These are phyloP conservation scores for Sebastes fasciatus DNA, from an alignment of 2,113 vertebrate genomes.

Conservation along the genomic window DNA sequence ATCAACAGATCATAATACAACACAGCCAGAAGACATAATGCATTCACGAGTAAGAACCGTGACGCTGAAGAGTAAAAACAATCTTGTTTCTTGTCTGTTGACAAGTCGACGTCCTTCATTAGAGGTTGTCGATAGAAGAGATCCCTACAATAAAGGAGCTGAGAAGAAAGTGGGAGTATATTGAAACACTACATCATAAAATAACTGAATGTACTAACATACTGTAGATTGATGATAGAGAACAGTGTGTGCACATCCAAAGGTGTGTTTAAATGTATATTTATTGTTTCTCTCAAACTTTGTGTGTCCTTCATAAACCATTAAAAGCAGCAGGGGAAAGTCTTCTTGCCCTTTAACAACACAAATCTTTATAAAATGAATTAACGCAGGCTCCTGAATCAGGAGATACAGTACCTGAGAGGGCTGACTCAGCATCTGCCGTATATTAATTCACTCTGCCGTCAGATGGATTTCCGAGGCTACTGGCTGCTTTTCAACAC, in stretches of 20 bases:
- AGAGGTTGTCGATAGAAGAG: conserved; percentile 19
- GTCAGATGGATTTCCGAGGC: conserved; percentile 44
- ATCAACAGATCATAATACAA: conserved; percentile 3
- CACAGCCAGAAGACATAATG: background rate
- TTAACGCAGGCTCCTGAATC: conserved; percentile 7
- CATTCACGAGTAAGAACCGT: conserved; percentile 2
- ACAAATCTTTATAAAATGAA: background rate
- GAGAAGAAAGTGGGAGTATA: background rate
- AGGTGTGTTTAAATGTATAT: background rate
- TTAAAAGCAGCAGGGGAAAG: background rate
- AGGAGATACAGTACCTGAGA: background rate
- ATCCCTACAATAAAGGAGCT: background rate
- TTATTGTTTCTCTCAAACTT: background rate
- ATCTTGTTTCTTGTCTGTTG: background rate
- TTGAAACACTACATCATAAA: background rate
- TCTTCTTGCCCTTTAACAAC: background rate
- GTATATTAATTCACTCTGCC: conserved; percentile 9
- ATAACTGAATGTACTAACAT: background rate
- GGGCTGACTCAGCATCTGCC: conserved; percentile 37
- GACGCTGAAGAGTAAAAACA: background rate
- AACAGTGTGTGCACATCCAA: background rate
- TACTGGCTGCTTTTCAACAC: conserved; percentile 66
- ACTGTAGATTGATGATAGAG: background rate
- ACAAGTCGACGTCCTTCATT: conserved; percentile 4
- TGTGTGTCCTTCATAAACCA: background rate